Evolutionary conservation across 2,888 invertebrate species (phyloP), one percentile per base, ranked within the genome.

Genomic region (Copidosoma aretas): DNA sequence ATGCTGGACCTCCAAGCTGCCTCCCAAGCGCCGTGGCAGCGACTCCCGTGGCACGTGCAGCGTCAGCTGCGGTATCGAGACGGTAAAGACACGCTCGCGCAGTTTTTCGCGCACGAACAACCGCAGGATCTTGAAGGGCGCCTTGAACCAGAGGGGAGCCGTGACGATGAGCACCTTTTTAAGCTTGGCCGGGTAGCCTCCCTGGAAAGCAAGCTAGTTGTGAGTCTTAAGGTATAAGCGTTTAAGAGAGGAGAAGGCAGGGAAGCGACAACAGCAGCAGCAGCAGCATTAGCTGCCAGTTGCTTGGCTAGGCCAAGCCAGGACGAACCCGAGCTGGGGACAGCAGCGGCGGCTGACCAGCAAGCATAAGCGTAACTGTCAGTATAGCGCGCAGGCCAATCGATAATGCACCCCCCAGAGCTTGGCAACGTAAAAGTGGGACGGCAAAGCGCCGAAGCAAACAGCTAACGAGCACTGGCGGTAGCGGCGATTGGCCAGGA

Each of bases 111-210:
- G 88, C 67, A 98, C 96, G 86, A 98, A 98, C 77, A 98, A 86
- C 64, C 97, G 90, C 64, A 98, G 88, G 80, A 98, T 95, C 82
- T 95, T 95, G 86, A 97, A 98, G 1, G 98, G 97, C 70, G 97
- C 97, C 86, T 96, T 97, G 86, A 98, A 98, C 98, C 98, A 98
- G 82, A 98, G 86, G 64, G 98, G 98, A 59, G 98, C 97, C 73
- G 97, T 97, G 77, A 96, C 97, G 82, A 98, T 97, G 73, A 98
- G 87, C 75, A 98, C 97, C 86, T 97, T 97, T 86, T 97, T 97
- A 81, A 98, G 86, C 80, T 97, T 93, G 39, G 98, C 98, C 76
- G 98, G 98, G 87, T 97, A 98, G 64, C 95, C 96, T 77, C 97
- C 97, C 97, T 97, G 86, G 43, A 17, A 46, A 46, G 17, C 12